phyloP scores from a whole-genome alignment of 2,113 vertebrate genomes.

The Verasper variegatus region DNA sequence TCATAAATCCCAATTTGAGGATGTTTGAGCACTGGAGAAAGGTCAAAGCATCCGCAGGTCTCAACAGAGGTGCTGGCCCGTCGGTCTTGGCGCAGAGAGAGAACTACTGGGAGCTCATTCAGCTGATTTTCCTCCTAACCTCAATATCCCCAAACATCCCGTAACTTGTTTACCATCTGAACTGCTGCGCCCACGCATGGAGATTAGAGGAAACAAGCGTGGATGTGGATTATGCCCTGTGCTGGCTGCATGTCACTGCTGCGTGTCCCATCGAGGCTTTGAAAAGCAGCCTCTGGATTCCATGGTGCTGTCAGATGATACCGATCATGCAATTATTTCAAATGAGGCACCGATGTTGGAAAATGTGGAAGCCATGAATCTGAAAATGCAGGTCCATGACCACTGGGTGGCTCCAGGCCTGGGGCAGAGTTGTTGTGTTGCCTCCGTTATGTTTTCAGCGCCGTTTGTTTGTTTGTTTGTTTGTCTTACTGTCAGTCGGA shows the following conservation, averaged over 20 bases:
- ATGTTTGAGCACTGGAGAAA: not conserved
- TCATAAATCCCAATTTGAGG: not conserved
- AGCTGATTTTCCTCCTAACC: not conserved
- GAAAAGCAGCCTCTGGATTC: not conserved
- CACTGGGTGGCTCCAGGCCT: not conserved
- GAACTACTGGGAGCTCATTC: not conserved
- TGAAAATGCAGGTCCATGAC: not conserved
- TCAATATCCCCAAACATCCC: slow-evolving; percentile 5
- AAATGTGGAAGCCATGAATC: slow-evolving; percentile 9
- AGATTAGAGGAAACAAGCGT: slow-evolving; percentile 59
- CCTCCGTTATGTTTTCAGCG: no score
- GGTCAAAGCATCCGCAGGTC: slow-evolving; percentile 10
- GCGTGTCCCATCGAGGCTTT: slow-evolving; percentile 2
- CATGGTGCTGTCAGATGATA: not conserved
- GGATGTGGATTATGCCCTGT: slow-evolving; percentile 58
- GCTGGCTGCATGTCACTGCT: slow-evolving; percentile 32
- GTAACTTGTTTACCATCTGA: slow-evolving; percentile 61
- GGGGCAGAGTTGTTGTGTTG: not conserved
- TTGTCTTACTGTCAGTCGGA: no score
- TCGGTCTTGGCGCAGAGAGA: not conserved
- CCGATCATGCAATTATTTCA: not conserved
- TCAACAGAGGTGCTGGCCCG: not conserved
- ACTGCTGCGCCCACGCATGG: slow-evolving; percentile 34
- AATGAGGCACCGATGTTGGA: not conserved
- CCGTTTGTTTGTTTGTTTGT: no score